Base-by-base conservation (phyloP, 2,113 vertebrate species). In the Galeopterus variegatus region DNA sequence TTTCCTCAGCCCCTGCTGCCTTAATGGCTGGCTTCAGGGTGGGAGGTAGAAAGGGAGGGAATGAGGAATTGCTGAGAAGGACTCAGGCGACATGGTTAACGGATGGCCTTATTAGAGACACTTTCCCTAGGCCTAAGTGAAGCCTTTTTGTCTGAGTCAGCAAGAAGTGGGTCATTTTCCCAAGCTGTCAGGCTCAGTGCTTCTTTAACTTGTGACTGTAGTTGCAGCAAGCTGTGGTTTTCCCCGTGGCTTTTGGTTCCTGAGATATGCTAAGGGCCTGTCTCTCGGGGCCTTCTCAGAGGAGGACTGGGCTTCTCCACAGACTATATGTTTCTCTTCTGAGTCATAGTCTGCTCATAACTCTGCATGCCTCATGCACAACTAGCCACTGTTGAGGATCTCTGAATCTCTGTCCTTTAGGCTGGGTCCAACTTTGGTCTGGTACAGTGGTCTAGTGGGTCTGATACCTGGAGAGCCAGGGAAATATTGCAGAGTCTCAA, bases 131-230 rank as follows among this genome's bases (percentile, higher is more conserved):
- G 98, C 98, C 98, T 99, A 98, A 99, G 98, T 98, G 97, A 98
- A 98, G 95, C 97, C 97, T 98, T 98, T 99, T 98, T 98, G 97
- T 98, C 98, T 98, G 98, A 98, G 98, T 98, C 83, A 93, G 98
- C 98, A 98, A 98, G 99, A 99, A 99, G 98, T 98, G 98, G 98
- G 98, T 98, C 98, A 98, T 99, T 99, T 99, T 98, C 98, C 97
- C 97, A 97, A 97, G 96, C 98, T 99, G 98, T 99, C 98, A 98
- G 96, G 94, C 96, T 89, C 77, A 12, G 94, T 96, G 97, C 94
- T 97, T 41, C 3, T 96, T 96, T 96, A 97, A 98, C 95, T 96
- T 96, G 89, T 97, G 93, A 80, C 97, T 97, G 80, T 64, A 95
- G 60, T 70, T 97, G 91, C 96, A 94, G 96, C 88, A 96, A 92